Conservation (phyloP, 2,797 vertebrate species). For the Urocyon cinereoargenteus region DNA sequence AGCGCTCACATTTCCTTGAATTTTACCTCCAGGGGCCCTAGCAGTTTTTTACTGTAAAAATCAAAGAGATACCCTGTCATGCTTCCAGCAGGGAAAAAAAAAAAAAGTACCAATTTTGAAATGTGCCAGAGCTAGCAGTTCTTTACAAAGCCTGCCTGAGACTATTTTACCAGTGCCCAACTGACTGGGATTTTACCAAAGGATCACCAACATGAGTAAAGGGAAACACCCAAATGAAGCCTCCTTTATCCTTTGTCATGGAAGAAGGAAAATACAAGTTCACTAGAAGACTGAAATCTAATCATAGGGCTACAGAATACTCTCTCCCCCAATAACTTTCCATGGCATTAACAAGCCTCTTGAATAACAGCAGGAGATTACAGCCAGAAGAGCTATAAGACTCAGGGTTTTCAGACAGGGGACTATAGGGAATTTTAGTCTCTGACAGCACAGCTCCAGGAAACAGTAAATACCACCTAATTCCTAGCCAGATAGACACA, state of each 20-base stretch:
- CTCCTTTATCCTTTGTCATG: not conserved
- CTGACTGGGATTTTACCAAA: not conserved
- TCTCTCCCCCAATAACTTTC: not conserved
- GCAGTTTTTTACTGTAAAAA: not conserved
- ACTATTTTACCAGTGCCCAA: not conserved
- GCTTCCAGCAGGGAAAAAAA: not conserved
- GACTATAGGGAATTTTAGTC: not conserved
- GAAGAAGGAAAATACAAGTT: not conserved
- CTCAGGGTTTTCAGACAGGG: not conserved
- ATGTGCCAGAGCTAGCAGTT: not conserved
- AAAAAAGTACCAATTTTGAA: not conserved
- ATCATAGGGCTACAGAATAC: not conserved
- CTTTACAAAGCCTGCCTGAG: not conserved
- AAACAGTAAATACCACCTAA: not conserved
- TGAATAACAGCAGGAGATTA: not conserved
- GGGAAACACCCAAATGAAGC: not conserved
- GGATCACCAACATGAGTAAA: not conserved
- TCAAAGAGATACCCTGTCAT: not conserved
- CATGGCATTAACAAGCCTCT: not conserved
- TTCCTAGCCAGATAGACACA: not conserved
- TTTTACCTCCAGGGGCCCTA: not conserved
- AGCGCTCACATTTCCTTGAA: not conserved
- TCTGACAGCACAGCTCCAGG: not conserved
- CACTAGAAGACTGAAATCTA: not conserved
- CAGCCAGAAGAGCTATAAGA: not conserved